phyloP scores from a whole-genome alignment of 1,140 invertebrate species.

The Drosophila setifemur region DNA sequence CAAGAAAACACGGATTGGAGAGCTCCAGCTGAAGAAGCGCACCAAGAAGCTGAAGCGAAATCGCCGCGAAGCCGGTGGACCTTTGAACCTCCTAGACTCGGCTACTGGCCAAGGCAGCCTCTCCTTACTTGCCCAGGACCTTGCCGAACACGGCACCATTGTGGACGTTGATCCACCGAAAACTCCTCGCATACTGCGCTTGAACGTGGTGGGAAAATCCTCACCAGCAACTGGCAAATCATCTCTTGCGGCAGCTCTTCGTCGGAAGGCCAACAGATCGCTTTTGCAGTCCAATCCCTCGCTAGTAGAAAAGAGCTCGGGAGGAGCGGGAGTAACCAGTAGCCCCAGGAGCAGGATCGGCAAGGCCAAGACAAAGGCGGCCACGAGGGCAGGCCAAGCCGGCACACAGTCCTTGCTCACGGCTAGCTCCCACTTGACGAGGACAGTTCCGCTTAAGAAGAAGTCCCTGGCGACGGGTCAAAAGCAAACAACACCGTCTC shows the following conservation, averaged over 20 bases:
- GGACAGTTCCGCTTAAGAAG: background rate
- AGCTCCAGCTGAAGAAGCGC: slow-evolving; percentile 42
- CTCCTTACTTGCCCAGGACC: background rate
- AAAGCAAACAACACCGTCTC: background rate
- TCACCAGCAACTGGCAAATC: slow-evolving; percentile 17
- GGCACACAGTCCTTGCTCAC: background rate
- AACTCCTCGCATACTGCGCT: background rate
- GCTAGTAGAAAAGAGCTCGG: background rate
- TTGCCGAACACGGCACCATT: slow-evolving; percentile 6
- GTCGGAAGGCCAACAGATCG: background rate
- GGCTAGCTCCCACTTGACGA: background rate
- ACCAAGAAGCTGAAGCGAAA: slow-evolving; percentile 50
- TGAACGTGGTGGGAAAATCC: slow-evolving; percentile 26
- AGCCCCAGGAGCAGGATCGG: background rate
- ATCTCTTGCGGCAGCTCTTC: background rate
- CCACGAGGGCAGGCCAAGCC: slow-evolving; percentile 3
- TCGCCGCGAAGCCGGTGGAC: slow-evolving; percentile 21
- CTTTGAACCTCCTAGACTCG: too few relatives aligned
- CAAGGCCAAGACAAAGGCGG: slow-evolving; percentile 20
- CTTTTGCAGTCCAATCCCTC: background rate
- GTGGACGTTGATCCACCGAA: slow-evolving; percentile 8
- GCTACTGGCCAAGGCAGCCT: background rate
- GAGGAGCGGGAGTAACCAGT: background rate
- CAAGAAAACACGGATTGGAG: slow-evolving; percentile 52
- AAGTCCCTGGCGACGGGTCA: background rate